Base-by-base conservation (phyloP, 2,113 vertebrate species). In the Xyrauchen texanus region DNA sequence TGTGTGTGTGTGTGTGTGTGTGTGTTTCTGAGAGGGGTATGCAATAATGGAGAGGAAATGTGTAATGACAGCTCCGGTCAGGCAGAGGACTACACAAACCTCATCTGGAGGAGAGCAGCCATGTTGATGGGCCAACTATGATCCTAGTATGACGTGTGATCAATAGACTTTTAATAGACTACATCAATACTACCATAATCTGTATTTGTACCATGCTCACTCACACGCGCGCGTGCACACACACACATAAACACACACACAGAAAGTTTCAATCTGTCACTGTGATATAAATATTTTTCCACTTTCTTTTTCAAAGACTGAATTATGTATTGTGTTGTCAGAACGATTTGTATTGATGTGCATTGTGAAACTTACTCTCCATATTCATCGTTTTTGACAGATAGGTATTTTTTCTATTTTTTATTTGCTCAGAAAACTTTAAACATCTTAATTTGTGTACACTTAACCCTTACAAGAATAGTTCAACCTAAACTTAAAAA, bases 31-130 rank as follows among this genome's bases (percentile, higher is more conserved):
- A 52, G 13, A 6, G 46, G 53, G 75, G 6, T 34, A 13, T 42
- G 42, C 46, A 58, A 15, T 72, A 34, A 34, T 34, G 21, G 21
- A 34, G 34, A 83, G 55, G 47, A 63, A 63, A 84, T 65, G 60
- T 77, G 51, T 53, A 58, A 78, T 64, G 64, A 78, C 68, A 64
- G 52, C 72, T 77, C 58, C 75, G 74, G 51, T 73, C 57, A 78
- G 7, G 34, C 57, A 81, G 62, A 76, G 78, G 10, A 47, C 64
- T 42, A 81, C 64, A 69, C 47, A 16, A 42, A 8, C 55, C 62
- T 45, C 2, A 4, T 57, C 15, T 11, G 16, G 55, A 73, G 42
- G 64, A 42, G 12, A n/a, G 11, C 11, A 34, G 21, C 21, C 21
- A 34, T 34, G 21, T 34, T 34, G 21, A 34, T 34, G 21, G 21